Evolutionary conservation across 1,140 invertebrate species (phyloP), one percentile per base, ranked within the genome.

Genomic region (Anastatus disparis): DNA sequence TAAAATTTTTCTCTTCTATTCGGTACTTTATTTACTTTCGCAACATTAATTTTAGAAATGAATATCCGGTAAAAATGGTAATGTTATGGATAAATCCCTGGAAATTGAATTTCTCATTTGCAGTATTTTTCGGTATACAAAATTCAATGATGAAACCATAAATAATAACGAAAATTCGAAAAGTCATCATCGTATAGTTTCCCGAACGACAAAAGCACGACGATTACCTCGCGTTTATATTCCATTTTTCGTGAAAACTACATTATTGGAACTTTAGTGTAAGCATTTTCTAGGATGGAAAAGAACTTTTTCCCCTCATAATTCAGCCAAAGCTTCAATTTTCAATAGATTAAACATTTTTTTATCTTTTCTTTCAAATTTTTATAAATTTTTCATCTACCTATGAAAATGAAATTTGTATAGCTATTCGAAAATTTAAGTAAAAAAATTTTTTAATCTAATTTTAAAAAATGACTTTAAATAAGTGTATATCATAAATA

Each of bases 171-270:
- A 53, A 42, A 59, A 59, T 59, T 42, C 10, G 22, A 15, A 40
- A 24, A 38, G 56, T 59, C 35, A 59, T 42, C 31, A 6, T n/a
- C 56, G 31, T 9, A n/a, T n/a, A n/a, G n/a, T n/a, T 7, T 53
- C 15, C 50, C 6, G 24, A 24, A 29, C 26, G 27, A 17, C 50
- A 26, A 50, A 50, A 50, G 17, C 20, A 15, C 13, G 46, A 22
- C 46, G 46, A 50, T 50, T 50, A 50, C 46, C 40, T 8, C 40
- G 40, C 40, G 40, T 44, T 44, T n/a, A n/a, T n/a, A 52, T 52
- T 52, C n/a, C 13, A 12, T 52, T 13, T 52, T 52, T 52, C 8
- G 24, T 27, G 22, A 27, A 52, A 52, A 9, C 24, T 17, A 27
- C 3, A n/a, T n/a, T n/a, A n/a, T n/a, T 15, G 40, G n/a, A 9